These are phyloP conservation scores for Piprites chloris DNA, from an alignment of 2,113 vertebrate species.

Conservation along the genomic window DNA sequence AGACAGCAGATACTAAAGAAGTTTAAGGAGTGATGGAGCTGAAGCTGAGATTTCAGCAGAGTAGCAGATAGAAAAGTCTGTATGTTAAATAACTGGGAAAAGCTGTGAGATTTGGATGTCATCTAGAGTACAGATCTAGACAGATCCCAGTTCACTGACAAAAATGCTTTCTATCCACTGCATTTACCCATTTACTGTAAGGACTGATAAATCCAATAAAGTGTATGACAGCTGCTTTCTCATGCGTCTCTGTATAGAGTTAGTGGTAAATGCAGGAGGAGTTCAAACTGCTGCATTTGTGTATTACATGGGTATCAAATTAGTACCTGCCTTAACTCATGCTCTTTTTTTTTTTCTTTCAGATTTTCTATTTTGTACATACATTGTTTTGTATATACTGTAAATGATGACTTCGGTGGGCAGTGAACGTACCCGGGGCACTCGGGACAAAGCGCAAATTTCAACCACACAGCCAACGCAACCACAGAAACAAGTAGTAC, in stretches of 20 bases:
- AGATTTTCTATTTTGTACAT: constrained; percentile 99
- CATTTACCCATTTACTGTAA: background rate
- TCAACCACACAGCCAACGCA: constrained; percentile 83
- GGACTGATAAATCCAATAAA: background rate
- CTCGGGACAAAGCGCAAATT: constrained; percentile 88
- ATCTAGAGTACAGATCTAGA: background rate
- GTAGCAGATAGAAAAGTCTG: background rate
- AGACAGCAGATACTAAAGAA: background rate
- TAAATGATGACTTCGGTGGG: constrained; percentile 99
- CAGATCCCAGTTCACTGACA: background rate
- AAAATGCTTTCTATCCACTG: background rate
- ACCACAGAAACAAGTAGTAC: constrained; percentile 90
- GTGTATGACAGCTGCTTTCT: background rate
- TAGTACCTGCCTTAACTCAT: background rate
- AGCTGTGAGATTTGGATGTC: background rate
- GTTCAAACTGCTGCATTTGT: background rate
- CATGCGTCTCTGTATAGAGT: background rate
- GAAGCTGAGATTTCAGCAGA: background rate
- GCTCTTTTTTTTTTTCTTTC: background rate
- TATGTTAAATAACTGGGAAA: background rate
- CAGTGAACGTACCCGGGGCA: constrained; percentile 87
- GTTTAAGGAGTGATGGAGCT: background rate
- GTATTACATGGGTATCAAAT: background rate
- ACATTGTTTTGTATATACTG: constrained; percentile 99
- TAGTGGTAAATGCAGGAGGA: background rate